Base-by-base conservation (phyloP, 2,113 vertebrate species). In the Prolemur simus region DNA sequence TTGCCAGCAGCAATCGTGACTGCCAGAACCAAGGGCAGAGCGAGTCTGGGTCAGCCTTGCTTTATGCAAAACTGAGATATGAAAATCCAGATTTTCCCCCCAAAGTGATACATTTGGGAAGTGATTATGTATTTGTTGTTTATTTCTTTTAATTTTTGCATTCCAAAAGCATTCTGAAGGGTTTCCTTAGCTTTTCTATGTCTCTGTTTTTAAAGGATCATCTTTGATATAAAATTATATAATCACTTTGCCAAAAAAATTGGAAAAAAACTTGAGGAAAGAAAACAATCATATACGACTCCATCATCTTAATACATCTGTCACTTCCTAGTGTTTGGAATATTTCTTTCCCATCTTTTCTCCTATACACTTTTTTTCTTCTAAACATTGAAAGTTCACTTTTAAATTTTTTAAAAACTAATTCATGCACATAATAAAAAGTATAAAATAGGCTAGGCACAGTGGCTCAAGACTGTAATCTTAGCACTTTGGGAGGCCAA, bases 181-280 rank as follows among this genome's bases (percentile, higher is more conserved):
- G 5, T 77, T 87, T 87, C 25, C 71, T 84, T 58, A 92, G 54
- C 8, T 86, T 89, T 92, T 54, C 20, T 56, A 11, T 42, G 17
- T 15, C 45, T 87, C 15, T 47, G 2, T 80, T 49, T 63, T 37
- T 60, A 45, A 3, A 6, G 42, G 20, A 25, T 89, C 58, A 37
- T 89, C 29, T 54, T 88, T 96, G 34, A n/a, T 27, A 10, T 85
- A 92, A 92, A 58, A 96, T 81, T 32, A 68, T 58, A 74, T 91
- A 66, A 80, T 88, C 27, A 52, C 8, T 60, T 83, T 74, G 94
- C 47, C 0, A 18, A 89, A 93, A 92, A 81, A 14, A 29, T 18
- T 25, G 9, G 47, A 47, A 3, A 25, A 49, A 68, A 58, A 17
- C 17, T 42, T 80, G 47, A 21, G 93, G 45, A 87, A 87, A 52